A percentile compares a stretch with the other conserved stretches of the same genome.
phyloP scores from a whole-genome alignment of 2,797 vertebrate genomes.

The Argentina silus region DNA sequence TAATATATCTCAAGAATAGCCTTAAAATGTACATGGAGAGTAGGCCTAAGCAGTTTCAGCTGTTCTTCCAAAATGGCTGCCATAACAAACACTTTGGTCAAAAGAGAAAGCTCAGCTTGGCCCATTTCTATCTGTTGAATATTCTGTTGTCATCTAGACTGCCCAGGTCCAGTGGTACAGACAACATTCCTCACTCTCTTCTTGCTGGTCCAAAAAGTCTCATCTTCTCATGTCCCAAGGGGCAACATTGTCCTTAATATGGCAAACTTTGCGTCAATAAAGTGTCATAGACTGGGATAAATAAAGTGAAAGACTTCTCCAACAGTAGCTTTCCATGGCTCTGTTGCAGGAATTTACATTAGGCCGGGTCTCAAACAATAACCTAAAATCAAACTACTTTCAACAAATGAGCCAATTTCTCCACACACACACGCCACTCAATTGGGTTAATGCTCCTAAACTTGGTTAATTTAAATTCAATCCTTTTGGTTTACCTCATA shows the following conservation, averaged over 20 bases:
- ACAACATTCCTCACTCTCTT: neutral
- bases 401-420: neutral
- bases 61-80: neutral
- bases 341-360: conserved; percentile 2
- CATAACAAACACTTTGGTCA: neutral
- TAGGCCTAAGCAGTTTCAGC: neutral
- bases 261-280: conserved; percentile 45
- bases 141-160: too few species aligned
- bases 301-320: neutral
- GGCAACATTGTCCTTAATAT: conserved; percentile 26
- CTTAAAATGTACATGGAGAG: conserved; percentile 34
- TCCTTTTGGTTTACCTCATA: neutral
- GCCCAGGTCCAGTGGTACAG: neutral
- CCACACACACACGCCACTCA: neutral
- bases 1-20: conserved; percentile 19
- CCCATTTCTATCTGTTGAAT: conserved; percentile 13
- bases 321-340: conserved; percentile 16
- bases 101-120: conserved; percentile 3
- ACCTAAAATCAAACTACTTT: conserved; percentile 8
- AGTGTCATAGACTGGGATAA: conserved; percentile 41
- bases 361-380: conserved; percentile 17
- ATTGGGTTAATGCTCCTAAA: neutral
- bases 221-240: conserved; percentile 1
- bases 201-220: neutral
- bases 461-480: too few species aligned